These are phyloP conservation scores for Crossaster papposus DNA, from an alignment of 53 echinoderm and acorn worm genomes.

Conservation along the genomic window DNA sequence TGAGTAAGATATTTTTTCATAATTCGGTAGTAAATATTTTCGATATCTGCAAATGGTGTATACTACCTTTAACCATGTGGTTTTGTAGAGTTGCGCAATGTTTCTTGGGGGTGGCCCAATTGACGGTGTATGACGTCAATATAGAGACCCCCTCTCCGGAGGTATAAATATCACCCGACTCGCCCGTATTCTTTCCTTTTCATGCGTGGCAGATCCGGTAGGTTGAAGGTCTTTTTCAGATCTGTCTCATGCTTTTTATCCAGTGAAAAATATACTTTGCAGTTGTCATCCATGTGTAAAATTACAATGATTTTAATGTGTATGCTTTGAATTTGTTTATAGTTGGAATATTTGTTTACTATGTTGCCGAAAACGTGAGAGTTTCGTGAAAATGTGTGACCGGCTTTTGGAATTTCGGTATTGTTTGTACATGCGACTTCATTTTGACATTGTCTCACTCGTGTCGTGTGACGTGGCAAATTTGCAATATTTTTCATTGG, in stretches of 20 bases:
- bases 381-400: constrained; percentile 40
- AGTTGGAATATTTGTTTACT: not conserved
- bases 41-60: no score
- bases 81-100: constrained; percentile 39
- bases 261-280: not conserved
- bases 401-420: constrained; percentile 6
- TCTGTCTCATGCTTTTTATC: constrained; percentile 4
- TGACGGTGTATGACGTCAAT: constrained; percentile 60
- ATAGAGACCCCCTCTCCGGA: constrained; percentile 36
- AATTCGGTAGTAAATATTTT: no score
- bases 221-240: not conserved
- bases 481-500: not conserved
- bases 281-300: not conserved
- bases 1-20: no score
- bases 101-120: constrained; percentile 31
- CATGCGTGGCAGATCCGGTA: constrained; percentile 68
- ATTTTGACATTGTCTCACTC: not conserved
- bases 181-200: constrained; percentile 53
- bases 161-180: constrained; percentile 65
- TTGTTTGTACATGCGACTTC: constrained; percentile 31
- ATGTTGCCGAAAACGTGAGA: not conserved
- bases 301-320: not conserved
- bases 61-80: no score
- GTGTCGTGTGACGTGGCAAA: constrained; percentile 2
- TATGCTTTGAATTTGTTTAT: not conserved